These are phyloP conservation scores for Aporrectodea caliginosa DNA, from an alignment of 1,140 invertebrate species.

Conservation along the genomic window DNA sequence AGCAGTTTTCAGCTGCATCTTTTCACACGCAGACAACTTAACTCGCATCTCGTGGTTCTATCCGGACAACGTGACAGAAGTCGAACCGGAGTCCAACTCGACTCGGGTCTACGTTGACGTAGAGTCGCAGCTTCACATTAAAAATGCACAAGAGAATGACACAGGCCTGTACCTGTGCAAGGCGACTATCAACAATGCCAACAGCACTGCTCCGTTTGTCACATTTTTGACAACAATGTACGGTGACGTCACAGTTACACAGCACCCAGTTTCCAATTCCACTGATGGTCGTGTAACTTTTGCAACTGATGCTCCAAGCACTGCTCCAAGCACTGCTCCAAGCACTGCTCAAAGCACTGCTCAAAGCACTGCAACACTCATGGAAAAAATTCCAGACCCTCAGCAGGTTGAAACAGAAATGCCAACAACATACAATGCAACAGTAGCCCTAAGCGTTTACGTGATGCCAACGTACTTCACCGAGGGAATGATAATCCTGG, in stretches of 20 bases:
- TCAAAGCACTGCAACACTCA: too few species aligned
- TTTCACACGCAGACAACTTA: background rate
- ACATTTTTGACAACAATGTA: too few species aligned
- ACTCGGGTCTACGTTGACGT: background rate
- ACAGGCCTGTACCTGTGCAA: background rate
- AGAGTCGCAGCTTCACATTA: background rate
- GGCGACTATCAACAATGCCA: background rate
- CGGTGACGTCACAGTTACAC: too few species aligned
- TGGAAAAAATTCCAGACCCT: too few species aligned
- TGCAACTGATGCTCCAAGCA: too few species aligned
- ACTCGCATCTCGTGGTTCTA: background rate
- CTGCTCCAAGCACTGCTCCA: too few species aligned
- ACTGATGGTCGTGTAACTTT: too few species aligned
- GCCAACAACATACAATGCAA: conserved; percentile 27
- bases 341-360: too few species aligned
- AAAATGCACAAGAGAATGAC: background rate
- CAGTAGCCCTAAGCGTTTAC: conserved; percentile 33
- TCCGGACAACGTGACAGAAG: background rate
- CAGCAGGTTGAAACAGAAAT: too few species aligned
- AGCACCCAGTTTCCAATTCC: too few species aligned
- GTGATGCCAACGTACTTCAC: conserved; percentile 36
- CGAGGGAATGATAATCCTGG: conserved; percentile 35
- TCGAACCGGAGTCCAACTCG: background rate
- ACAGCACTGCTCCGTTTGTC: too few species aligned
- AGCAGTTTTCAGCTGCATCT: background rate